Evolutionary conservation across 2,888 invertebrate species (phyloP).

Genomic region (Nematopogon swammerdamellus): DNA sequence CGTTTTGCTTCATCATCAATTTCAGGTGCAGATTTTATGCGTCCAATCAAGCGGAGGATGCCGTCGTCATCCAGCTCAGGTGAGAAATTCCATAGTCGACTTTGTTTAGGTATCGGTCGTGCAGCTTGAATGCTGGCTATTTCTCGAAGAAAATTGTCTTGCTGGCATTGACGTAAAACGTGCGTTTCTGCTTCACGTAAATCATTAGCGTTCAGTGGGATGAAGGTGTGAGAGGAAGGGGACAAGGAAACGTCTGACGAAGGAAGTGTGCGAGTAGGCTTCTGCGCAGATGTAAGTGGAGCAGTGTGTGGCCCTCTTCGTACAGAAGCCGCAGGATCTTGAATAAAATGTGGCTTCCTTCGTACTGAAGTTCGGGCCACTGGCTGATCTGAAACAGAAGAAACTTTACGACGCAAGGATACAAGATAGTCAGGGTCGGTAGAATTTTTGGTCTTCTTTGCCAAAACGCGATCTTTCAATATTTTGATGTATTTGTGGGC

Average conservation of each 20-base stretch:
- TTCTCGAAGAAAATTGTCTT: background rate
- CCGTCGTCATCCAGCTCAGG: conserved; percentile 1
- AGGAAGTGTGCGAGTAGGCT: too few relatives aligned
- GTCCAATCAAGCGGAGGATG: background rate
- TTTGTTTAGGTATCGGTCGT: background rate
- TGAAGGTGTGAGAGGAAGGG: background rate
- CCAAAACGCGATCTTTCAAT: too few relatives aligned
- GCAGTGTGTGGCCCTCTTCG: background rate
- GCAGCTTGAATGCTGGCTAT: background rate
- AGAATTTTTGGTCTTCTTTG: too few relatives aligned
- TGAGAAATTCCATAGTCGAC: background rate
- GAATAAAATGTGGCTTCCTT: too few relatives aligned
- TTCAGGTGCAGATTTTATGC: background rate
- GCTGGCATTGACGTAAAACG: background rate
- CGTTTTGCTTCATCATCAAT: background rate
- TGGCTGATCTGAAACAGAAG: too few relatives aligned
- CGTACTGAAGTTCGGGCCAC: too few relatives aligned
- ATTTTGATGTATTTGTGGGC: too few relatives aligned
- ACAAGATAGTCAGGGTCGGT: too few relatives aligned
- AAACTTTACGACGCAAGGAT: too few relatives aligned
- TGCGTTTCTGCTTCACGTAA: background rate
- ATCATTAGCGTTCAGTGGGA: background rate
- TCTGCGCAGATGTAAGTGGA: too few relatives aligned
- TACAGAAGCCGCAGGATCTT: background rate
- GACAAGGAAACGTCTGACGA: too few relatives aligned